Evolutionary conservation across 2,888 invertebrate species (phyloP).

Genomic region (Parnassius apollo): DNA sequence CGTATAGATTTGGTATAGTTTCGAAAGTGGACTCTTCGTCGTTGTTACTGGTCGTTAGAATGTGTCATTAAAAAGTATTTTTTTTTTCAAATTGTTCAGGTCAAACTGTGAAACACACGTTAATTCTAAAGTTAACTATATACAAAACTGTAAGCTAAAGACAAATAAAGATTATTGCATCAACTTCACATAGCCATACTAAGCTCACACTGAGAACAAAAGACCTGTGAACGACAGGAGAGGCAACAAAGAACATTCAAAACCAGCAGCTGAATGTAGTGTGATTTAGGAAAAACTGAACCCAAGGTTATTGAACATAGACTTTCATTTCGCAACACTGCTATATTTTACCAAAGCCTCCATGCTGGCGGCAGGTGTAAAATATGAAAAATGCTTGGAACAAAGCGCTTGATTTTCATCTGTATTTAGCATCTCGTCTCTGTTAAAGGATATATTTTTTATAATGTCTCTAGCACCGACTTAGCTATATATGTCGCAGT

Average conservation of each 20-base stretch:
- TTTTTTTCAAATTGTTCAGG: too few species aligned
- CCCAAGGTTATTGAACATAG: neutral
- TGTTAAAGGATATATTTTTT: too few species aligned
- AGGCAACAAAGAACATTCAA: slow-evolving; percentile 27
- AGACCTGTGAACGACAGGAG: slow-evolving; percentile 27
- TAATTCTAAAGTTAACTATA: neutral
- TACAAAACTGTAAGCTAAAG: slow-evolving; percentile 6
- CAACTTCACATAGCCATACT: slow-evolving; percentile 10
- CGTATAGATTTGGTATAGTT: too few species aligned
- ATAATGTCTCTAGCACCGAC: too few species aligned
- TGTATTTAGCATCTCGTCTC: neutral
- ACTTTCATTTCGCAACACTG: neutral
- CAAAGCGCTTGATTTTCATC: slow-evolving; percentile 22
- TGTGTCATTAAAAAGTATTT: too few species aligned
- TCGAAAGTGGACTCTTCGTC: too few species aligned
- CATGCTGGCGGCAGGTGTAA: slow-evolving; percentile 41
- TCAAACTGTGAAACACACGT: neutral
- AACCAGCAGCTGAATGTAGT: slow-evolving; percentile 10
- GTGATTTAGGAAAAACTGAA: slow-evolving; percentile 9
- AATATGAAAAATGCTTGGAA: slow-evolving; percentile 46
- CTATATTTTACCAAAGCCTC: neutral
- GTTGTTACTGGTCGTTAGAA: too few species aligned
- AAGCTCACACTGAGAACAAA: slow-evolving; percentile 23
- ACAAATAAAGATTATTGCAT: slow-evolving; percentile 2
- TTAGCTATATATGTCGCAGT: too few species aligned